phyloP scores from a whole-genome alignment of 2,888 invertebrate species.

The Patella caerulea region DNA sequence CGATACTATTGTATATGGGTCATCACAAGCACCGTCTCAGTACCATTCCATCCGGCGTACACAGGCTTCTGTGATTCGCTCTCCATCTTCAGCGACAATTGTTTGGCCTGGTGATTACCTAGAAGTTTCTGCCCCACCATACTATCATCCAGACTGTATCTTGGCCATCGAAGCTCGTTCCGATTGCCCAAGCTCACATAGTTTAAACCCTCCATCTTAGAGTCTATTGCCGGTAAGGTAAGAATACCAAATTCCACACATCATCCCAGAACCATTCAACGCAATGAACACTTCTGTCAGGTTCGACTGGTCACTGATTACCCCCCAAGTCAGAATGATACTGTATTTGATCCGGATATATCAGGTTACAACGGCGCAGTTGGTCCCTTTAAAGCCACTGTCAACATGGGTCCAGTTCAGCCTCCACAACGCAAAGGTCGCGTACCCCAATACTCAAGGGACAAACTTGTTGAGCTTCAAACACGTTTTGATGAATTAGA shows the following conservation, averaged over 20 bases:
- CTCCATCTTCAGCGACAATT: no score
- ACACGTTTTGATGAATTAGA: slow-evolving; percentile 47
- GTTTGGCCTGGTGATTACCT: slow-evolving; percentile 29
- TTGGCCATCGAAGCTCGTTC: background rate
- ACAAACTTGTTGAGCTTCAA: slow-evolving; percentile 40
- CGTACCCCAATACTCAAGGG: slow-evolving; percentile 40
- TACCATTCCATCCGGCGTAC: no score
- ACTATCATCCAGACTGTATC: background rate
- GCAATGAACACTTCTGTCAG: no score
- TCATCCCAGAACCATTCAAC: no score
- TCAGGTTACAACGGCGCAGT: background rate
- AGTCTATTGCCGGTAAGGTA: no score
- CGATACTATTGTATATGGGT: no score
- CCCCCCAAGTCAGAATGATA: no score
- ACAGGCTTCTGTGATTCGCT: no score
- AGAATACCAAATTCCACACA: slow-evolving; percentile 23
- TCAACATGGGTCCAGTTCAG: slow-evolving; percentile 43
- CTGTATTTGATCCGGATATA: no score
- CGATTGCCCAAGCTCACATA: slow-evolving; percentile 12
- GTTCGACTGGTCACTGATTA: no score
- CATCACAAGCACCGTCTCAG: no score
- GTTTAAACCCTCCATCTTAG: no score
- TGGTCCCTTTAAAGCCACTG: background rate
- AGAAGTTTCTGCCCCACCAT: slow-evolving; percentile 4
- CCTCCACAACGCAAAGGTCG: slow-evolving; percentile 47